phyloP scores from a whole-genome alignment of 2,888 invertebrate genomes.

The Antheraea yamamai region DNA sequence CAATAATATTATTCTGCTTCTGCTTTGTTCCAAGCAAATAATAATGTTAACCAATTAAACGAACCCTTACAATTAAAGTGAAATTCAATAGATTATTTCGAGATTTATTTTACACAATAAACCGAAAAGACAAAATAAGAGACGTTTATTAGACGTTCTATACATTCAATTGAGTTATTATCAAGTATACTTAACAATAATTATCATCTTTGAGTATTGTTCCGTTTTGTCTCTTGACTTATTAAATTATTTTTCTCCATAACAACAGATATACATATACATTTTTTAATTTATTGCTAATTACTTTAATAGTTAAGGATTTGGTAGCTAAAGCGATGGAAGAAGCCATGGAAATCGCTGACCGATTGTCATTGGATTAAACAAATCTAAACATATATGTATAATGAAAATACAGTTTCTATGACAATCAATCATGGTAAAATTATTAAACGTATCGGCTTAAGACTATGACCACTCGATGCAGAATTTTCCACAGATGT shows the following conservation, averaged over 20 bases:
- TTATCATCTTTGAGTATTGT: neutral
- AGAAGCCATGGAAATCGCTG: too few relatives aligned
- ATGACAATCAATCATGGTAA: too few relatives aligned
- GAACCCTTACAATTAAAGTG: neutral
- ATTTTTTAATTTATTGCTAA: too few relatives aligned
- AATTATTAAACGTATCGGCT: too few relatives aligned
- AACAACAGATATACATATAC: neutral
- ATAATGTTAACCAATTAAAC: slow-evolving; percentile 7
- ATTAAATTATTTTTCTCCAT: neutral
- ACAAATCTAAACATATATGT: too few relatives aligned
- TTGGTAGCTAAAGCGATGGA: too few relatives aligned
- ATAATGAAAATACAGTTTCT: too few relatives aligned
- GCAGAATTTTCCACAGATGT: too few relatives aligned
- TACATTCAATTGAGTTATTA: neutral
- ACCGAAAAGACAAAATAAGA: neutral
- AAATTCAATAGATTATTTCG: slow-evolving; percentile 1
- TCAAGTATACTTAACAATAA: neutral
- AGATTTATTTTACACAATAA: neutral
- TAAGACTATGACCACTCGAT: too few relatives aligned
- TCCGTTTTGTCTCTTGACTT: neutral
- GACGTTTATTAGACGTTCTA: neutral
- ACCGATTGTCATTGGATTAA: too few relatives aligned
- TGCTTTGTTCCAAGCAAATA: slow-evolving; percentile 15
- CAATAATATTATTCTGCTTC: slow-evolving; percentile 35
- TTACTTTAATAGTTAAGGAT: too few relatives aligned